Base-by-base conservation (phyloP, 1,140 invertebrate species). In the Antheraea mylitta region DNA sequence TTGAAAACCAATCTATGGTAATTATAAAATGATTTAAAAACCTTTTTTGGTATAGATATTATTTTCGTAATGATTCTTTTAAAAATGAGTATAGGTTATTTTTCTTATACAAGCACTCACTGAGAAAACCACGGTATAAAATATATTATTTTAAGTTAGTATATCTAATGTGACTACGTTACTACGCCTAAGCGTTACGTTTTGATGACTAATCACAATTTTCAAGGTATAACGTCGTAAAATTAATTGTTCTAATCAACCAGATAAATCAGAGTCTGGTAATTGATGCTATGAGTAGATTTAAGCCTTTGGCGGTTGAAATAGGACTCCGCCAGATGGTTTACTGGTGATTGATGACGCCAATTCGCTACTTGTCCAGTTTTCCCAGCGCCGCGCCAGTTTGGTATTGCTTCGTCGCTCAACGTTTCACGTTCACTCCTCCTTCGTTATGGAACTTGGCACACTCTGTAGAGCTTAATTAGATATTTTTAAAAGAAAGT, bases 331-430 rank as follows among this genome's bases (percentile, higher is more conserved):
- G 42, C n/a, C 38, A 22, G 64, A 65, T 45, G 64, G 37, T 45
- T 45, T 38, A 18, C n/a, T 18, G n/a, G 64, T 65, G 64, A 65
- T 65, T 88, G 86, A 86, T 86, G 84, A 80, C 76, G 80, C 72
- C 81, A 84, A 86, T 86, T 82, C 83, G 80, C 77, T 78, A 86
- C 82, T 83, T 79, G 79, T 79, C 83, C 78, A 69, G 75, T 30
- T 30, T 30, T 30, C 22, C 72, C 68, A 68, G 68, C 69, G 70
- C 38, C 36, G 36, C 36, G 10, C 59, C 59, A 30, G 45, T 53
- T 16, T 16, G 10, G 45, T 53, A 53, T 53, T 53, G 13, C 45
- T 13, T 53, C 45, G 13, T 53, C 45, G 45, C 45, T 53, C 10
- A 53, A 53, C 16, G 45, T n/a, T 53, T 53, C 5, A 53, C 45